Evolutionary conservation across 2,888 invertebrate genomes (phyloP).

Genomic region (Hoplodrina blanda): DNA sequence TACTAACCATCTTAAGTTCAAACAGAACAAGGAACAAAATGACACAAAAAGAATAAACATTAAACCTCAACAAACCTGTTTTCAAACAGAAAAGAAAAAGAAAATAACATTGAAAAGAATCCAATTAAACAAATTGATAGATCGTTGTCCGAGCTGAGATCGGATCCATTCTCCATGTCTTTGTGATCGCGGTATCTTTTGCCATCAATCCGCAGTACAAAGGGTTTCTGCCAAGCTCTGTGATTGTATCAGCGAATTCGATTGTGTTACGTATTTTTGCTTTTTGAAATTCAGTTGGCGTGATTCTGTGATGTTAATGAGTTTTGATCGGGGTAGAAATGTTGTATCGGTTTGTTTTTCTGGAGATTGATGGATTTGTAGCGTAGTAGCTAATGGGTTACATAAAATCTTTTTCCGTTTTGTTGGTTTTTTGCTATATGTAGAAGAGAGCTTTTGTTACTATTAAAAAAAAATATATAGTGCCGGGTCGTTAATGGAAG

Average conservation of each 20-base stretch:
- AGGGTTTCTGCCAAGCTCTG: conserved; percentile 75
- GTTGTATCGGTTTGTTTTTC: neutral
- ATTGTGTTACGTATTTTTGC: conserved; percentile 58
- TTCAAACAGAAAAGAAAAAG: conserved; percentile 77
- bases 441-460: no score
- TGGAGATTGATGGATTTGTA: neutral
- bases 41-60: conserved; percentile 76
- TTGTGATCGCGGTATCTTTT: conserved; percentile 84
- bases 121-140: conserved; percentile 89
- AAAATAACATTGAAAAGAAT: conserved; percentile 84
- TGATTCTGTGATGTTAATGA: conserved; percentile 56
- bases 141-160: conserved; percentile 75
- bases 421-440: no score
- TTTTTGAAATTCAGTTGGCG: conserved; percentile 50
- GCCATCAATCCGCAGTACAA: conserved; percentile 79
- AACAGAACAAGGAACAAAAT: conserved; percentile 28
- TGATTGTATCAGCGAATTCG: conserved; percentile 72
- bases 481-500: no score
- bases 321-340: conserved; percentile 39
- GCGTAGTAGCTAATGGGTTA: neutral
- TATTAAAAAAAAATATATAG: no score
- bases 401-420: no score
- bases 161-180: conserved; percentile 70
- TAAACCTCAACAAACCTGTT: conserved; percentile 81
- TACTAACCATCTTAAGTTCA: neutral